A percentile compares a stretch with the other conserved stretches of the same genome.
Conservation (phyloP, 2,888 invertebrate species). For the Drosophila putrida region DNA sequence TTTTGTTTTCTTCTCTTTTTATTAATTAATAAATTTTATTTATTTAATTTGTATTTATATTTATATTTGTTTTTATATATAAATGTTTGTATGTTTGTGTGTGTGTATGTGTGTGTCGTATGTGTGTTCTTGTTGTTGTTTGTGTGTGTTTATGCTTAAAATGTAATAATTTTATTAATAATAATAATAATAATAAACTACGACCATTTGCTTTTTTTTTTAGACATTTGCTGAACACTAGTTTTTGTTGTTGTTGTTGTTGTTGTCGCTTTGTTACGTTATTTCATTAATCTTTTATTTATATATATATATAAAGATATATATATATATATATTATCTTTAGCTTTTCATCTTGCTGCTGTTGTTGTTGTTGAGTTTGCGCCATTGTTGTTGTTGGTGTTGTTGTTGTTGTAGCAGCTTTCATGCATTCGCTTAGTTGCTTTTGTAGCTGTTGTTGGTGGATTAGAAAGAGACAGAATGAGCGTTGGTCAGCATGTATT, state of each 20-base stretch:
- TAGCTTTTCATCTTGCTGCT: slow-evolving; percentile 19
- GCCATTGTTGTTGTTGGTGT: slow-evolving; percentile 14
- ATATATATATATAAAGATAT: slow-evolving; percentile 13
- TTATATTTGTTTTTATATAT: slow-evolving; percentile 19
- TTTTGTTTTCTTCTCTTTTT: slow-evolving; percentile 23
- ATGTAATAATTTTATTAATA: slow-evolving; percentile 59
- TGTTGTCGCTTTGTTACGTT: slow-evolving; percentile 20
- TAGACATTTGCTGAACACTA: slow-evolving; percentile 47
- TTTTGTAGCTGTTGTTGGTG: slow-evolving; percentile 37
- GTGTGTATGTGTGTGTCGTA: slow-evolving; percentile 19
- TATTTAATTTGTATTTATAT: slow-evolving; percentile 57
- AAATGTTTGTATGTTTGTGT: slow-evolving; percentile 30
- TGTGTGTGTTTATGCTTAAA: slow-evolving; percentile 58
- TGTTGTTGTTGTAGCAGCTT: slow-evolving; percentile 14
- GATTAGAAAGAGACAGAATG: slow-evolving; percentile 28
- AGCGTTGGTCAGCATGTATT: slow-evolving; percentile 30
- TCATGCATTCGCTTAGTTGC: slow-evolving; percentile 53
- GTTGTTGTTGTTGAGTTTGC: slow-evolving; percentile 29
- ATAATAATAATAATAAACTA: slow-evolving; percentile 68
- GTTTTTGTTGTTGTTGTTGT: slow-evolving; percentile 36
- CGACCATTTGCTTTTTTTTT: slow-evolving; percentile 48
- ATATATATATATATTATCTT: slow-evolving; percentile 19
- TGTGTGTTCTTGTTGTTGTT: slow-evolving; percentile 20
- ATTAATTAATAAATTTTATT: slow-evolving; percentile 63
- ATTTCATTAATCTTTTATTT: slow-evolving; percentile 7